phyloP scores from a whole-genome alignment of 2,888 invertebrate genomes.

The Aphidius colemani region DNA sequence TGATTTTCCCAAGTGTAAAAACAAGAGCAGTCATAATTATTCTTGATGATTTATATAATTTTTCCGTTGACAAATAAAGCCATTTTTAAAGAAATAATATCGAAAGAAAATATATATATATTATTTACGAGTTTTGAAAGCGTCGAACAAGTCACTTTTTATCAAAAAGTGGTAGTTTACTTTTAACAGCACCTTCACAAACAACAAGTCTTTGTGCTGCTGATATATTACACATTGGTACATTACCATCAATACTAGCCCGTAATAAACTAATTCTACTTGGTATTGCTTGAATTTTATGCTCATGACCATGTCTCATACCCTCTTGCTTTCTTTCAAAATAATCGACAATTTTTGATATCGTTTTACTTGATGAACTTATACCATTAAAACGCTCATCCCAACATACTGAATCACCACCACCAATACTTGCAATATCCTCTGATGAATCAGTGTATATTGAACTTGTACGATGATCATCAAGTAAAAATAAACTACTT shows the following conservation, averaged over 20 bases:
- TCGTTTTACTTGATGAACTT: conserved; percentile 62
- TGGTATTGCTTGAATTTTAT: conserved; percentile 46
- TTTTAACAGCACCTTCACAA: conserved; percentile 85
- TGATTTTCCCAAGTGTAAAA: too few relatives aligned
- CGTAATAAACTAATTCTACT: conserved; percentile 51
- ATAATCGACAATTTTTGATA: conserved; percentile 85
- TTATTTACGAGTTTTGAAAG: conserved; percentile 3
- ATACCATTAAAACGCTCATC: conserved; percentile 69
- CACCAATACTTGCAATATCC: conserved; percentile 80
- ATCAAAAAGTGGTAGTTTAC: conserved; percentile 85
- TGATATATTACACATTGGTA: conserved; percentile 62
- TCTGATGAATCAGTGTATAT: conserved; percentile 88
- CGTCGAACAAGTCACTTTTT: conserved; percentile 63
- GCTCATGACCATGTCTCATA: conserved; percentile 46
- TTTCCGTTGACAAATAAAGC: background rate
- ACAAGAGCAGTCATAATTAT: too few relatives aligned
- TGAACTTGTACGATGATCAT: conserved; percentile 74
- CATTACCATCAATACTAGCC: conserved; percentile 54
- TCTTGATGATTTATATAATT: background rate
- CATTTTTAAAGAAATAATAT: background rate
- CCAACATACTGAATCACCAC: conserved; percentile 74
- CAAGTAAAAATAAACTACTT: conserved; percentile 65
- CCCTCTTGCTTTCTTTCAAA: conserved; percentile 73
- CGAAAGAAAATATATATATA: background rate
- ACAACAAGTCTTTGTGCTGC: conserved; percentile 73